A percentile compares a stretch with the other conserved stretches of the same genome.
Conservation (phyloP, 1,140 invertebrate genomes). For the Brachionus plicatilis region DNA sequence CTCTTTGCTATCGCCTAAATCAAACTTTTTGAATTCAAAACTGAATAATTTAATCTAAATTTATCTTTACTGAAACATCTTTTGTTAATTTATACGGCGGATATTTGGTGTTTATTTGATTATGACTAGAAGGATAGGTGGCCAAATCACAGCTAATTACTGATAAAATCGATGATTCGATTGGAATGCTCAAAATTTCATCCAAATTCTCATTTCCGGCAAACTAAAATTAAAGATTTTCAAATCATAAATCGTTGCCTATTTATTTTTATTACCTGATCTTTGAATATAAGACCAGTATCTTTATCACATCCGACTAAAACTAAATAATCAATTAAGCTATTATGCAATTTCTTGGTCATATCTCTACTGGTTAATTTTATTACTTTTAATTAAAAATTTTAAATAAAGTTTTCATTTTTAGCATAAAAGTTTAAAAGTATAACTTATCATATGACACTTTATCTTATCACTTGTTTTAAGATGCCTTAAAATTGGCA, state of each 20-base stretch:
- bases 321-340: constrained; percentile 34
- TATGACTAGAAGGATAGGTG: not conserved
- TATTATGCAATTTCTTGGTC: constrained; percentile 22
- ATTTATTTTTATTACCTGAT: not conserved
- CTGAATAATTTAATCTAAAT: not conserved
- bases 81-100: not conserved
- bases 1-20: not conserved
- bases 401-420: not conserved
- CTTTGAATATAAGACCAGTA: not conserved
- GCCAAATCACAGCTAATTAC: constrained; percentile 20
- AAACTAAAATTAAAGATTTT: not conserved
- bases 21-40: not conserved
- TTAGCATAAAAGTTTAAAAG: not conserved
- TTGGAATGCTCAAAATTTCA: not conserved
- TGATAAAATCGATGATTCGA: constrained; percentile 16
- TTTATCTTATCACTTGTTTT: not conserved
- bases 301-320: constrained; percentile 30
- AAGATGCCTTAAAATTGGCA: not conserved
- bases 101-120: not conserved
- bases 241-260: not conserved
- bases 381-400: not conserved
- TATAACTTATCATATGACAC: not conserved
- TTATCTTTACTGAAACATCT: not conserved
- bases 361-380: not conserved
- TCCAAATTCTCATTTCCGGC: not conserved